phyloP scores from a whole-genome alignment of 2,113 vertebrate genomes.

The Pavo muticus region DNA sequence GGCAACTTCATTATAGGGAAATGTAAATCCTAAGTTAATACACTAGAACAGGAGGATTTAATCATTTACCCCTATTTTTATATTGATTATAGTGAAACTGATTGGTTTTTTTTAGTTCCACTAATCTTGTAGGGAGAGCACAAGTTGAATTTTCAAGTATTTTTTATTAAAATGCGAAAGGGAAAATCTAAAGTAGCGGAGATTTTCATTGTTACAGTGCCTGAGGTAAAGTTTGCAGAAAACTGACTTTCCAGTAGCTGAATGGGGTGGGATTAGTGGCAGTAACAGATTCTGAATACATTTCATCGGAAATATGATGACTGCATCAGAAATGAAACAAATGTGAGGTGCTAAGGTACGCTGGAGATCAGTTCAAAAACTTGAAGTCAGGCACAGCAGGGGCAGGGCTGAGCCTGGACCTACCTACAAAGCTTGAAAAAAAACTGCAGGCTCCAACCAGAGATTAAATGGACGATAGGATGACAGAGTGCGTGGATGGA shows the following conservation, averaged over 20 bases:
- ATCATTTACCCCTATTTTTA: background rate
- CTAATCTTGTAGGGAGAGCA: background rate
- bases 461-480: background rate
- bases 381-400: background rate
- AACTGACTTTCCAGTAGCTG: background rate
- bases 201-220: background rate
- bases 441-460: background rate
- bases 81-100: background rate
- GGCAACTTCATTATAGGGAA: background rate
- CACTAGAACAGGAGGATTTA: background rate
- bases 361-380: background rate
- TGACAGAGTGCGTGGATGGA: background rate
- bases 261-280: background rate
- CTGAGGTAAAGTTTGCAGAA: background rate
- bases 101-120: background rate
- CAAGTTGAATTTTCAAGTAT: background rate
- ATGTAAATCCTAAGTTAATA: background rate
- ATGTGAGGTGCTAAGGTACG: background rate
- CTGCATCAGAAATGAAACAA: background rate
- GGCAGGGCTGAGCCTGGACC: background rate
- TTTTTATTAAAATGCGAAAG: background rate
- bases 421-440: background rate
- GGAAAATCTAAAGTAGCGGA: background rate
- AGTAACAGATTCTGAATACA: background rate
- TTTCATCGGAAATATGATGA: conserved; percentile 32